Conservation (phyloP, 2,113 vertebrate genomes). For the Athene noctua region DNA sequence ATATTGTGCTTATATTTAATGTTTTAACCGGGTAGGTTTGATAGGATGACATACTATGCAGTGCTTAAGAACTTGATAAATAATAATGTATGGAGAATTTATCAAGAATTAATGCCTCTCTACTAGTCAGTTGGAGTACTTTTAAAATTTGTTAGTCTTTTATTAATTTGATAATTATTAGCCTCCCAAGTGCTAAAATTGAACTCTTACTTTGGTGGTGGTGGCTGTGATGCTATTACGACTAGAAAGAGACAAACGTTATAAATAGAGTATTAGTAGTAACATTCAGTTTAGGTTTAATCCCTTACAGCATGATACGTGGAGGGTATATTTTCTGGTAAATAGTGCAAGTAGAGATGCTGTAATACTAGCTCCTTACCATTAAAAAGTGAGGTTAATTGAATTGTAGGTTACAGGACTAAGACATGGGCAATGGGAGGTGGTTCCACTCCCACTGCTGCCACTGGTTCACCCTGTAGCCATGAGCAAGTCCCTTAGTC, state of each 20-base stretch:
- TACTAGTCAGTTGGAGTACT: neutral
- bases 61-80: neutral
- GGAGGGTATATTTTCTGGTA: neutral
- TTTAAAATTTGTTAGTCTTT: neutral
- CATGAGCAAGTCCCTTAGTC: neutral
- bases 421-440: neutral
- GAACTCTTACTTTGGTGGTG: neutral
- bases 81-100: neutral
- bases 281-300: neutral
- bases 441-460: neutral
- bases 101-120: neutral
- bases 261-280: neutral
- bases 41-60: neutral
- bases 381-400: neutral
- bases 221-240: neutral
- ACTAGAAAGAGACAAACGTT: neutral
- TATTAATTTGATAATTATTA: constrained; percentile 12
- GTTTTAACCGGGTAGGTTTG: neutral
- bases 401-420: neutral
- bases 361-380: neutral
- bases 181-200: neutral
- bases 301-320: neutral
- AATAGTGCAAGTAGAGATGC: neutral
- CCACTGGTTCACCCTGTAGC: neutral
- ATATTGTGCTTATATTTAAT: neutral